Conservation (phyloP, 2,888 invertebrate species). For the Eustalomyia histrio region DNA sequence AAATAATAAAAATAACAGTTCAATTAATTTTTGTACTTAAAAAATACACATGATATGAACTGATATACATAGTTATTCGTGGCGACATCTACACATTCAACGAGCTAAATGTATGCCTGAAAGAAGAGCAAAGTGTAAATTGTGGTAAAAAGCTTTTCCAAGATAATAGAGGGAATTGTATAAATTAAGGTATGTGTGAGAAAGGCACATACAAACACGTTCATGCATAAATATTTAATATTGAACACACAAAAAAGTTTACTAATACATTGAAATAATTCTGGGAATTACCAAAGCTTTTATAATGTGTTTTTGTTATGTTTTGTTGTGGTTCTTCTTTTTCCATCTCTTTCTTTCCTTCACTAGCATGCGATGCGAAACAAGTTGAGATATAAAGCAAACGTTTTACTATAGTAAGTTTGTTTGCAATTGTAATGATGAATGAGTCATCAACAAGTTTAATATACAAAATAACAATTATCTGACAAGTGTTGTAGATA, state of each 20-base stretch:
- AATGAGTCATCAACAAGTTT: slow-evolving; percentile 64
- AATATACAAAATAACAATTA: not conserved
- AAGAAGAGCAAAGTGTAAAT: not conserved
- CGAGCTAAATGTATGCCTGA: not conserved
- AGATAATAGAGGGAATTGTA: slow-evolving; percentile 4
- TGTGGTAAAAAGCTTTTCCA: not conserved
- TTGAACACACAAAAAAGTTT: slow-evolving; percentile 19
- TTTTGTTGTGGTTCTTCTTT: slow-evolving; percentile 29
- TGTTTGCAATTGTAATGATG: slow-evolving; percentile 18
- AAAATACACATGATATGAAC: no score
- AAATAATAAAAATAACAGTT: no score
- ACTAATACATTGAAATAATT: slow-evolving; percentile 45
- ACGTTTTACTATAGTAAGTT: not conserved
- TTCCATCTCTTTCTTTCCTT: slow-evolving; percentile 31
- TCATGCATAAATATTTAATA: slow-evolving; percentile 2
- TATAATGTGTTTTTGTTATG: slow-evolving; percentile 17
- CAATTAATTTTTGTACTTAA: no score
- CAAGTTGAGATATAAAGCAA: not conserved
- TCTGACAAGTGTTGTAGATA: slow-evolving; percentile 15
- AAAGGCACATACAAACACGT: not conserved
- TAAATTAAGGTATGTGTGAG: not conserved
- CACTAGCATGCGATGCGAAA: not conserved
- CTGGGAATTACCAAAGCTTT: slow-evolving; percentile 61
- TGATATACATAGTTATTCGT: not conserved
- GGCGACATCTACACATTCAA: slow-evolving; percentile 3